Conservation (phyloP, 2,888 invertebrate species). For the Netelia virgata region DNA sequence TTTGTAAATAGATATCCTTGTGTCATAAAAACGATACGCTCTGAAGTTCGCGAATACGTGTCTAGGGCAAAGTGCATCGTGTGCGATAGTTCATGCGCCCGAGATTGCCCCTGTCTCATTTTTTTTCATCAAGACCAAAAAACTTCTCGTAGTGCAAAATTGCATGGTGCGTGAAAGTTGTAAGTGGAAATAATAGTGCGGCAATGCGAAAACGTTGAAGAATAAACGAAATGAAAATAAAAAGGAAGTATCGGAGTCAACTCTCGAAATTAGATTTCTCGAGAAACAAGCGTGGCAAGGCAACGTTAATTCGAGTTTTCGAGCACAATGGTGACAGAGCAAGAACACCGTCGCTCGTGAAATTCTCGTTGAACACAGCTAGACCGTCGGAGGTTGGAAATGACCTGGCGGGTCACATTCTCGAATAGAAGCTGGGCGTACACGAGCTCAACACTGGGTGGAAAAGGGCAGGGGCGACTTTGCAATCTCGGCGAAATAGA, state of each 20-base stretch:
- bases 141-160: not conserved
- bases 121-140: not conserved
- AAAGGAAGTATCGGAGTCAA: conserved; percentile 25
- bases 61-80: not conserved
- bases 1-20: not conserved
- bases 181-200: not conserved
- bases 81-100: not conserved
- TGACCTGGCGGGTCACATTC: conserved; percentile 54
- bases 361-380: conserved; percentile 39
- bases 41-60: conserved; percentile 40
- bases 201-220: not conserved
- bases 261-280: conserved; percentile 55
- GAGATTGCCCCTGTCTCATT: not conserved
- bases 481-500: conserved; percentile 67
- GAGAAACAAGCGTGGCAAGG: conserved; percentile 26
- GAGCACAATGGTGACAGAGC: conserved; percentile 48
- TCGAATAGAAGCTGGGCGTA: conserved; percentile 50
- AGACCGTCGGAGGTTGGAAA: conserved; percentile 45
- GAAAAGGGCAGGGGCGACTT: conserved; percentile 6
- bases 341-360: conserved; percentile 39
- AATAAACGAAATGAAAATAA: conserved; percentile 32
- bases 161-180: not conserved
- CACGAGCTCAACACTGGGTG: not conserved
- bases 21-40: conserved; percentile 9
- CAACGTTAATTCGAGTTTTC: conserved; percentile 45